These are phyloP conservation scores for Ceratotherium simum DNA, from an alignment of 2,113 vertebrate species.

Conservation along the genomic window DNA sequence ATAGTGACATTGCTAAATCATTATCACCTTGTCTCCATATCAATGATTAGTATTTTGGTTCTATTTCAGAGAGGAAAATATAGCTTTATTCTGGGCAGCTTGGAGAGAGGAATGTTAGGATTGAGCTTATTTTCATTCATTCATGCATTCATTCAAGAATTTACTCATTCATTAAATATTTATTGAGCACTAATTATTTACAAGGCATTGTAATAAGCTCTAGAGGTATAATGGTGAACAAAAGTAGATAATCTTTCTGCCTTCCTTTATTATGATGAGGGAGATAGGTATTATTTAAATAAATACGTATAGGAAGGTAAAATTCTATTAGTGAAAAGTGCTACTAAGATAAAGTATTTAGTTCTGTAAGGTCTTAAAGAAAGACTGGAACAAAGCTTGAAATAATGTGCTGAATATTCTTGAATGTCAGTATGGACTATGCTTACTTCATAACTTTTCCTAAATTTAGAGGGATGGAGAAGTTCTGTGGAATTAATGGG, in stretches of 20 bases:
- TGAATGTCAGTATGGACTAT: neutral
- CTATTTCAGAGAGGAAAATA: neutral
- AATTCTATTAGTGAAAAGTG: neutral
- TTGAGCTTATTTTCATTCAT: neutral
- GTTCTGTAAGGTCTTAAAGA: neutral
- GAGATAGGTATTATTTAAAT: neutral
- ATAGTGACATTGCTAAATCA: neutral
- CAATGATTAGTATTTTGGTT: neutral
- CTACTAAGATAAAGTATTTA: neutral
- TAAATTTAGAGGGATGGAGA: neutral
- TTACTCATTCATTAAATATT: neutral
- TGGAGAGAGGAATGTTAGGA: neutral
- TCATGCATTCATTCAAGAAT: neutral
- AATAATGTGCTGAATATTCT: neutral
- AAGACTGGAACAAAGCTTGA: neutral
- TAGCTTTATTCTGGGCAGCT: neutral
- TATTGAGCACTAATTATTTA: neutral
- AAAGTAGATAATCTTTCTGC: neutral
- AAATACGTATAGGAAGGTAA: neutral
- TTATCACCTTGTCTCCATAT: neutral
- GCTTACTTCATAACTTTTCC: neutral
- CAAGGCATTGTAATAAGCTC: neutral
- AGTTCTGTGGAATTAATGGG: neutral
- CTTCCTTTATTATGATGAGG: neutral
- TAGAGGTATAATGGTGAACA: neutral